Conservation (phyloP, 2,797 vertebrate species). For the Tarsius wallacei region DNA sequence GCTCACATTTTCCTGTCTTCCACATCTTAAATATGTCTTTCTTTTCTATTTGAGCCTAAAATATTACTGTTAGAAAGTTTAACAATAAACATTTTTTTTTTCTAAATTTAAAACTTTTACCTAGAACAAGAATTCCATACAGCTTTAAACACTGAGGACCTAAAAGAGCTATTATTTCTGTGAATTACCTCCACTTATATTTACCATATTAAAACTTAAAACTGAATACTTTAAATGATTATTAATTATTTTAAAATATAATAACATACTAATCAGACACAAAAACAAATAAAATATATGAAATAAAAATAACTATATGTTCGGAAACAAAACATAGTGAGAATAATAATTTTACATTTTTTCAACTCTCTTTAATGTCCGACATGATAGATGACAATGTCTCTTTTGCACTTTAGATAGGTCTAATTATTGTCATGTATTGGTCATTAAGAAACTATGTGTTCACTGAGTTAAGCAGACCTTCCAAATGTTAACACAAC, state of each 20-base stretch:
- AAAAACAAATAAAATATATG: not conserved
- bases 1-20: not conserved
- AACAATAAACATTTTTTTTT: slow-evolving; percentile 16
- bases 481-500: not conserved
- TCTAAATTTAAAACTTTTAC: not conserved
- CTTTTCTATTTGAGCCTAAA: not conserved
- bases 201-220: not conserved
- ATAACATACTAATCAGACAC: not conserved
- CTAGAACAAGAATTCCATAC: not conserved
- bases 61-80: not conserved
- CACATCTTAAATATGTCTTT: slow-evolving; percentile 1
- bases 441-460: not conserved
- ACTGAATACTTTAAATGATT: not conserved
- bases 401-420: not conserved
- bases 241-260: not conserved
- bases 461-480: not conserved
- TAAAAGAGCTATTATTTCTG: not conserved
- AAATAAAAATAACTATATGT: not conserved
- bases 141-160: not conserved
- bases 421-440: not conserved
- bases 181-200: not conserved
- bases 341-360: not conserved
- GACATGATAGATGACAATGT: not conserved
- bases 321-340: not conserved
- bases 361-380: not conserved